Conservation (phyloP, 1,140 invertebrate species). For the Caenorhabditis tropicalis region DNA sequence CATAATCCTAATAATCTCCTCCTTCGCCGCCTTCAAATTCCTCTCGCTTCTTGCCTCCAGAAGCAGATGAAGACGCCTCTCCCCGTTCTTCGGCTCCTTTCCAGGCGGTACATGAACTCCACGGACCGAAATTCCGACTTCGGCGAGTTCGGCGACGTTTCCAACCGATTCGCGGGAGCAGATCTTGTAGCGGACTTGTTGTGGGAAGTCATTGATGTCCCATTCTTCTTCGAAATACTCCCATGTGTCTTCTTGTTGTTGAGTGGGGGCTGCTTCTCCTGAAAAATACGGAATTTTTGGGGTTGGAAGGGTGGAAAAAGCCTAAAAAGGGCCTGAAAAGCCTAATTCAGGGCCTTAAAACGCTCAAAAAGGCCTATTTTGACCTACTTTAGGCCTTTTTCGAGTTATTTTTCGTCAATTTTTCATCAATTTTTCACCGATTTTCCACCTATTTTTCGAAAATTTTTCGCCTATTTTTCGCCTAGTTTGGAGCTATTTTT, state of each 20-base stretch:
- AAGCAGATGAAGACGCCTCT: conserved; percentile 95
- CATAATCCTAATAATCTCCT: conserved; percentile 95
- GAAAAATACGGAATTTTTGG: neutral
- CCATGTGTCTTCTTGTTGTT: conserved; percentile 46
- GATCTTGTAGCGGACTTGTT: conserved; percentile 96
- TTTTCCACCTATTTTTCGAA: too few species aligned
- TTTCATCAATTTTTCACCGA: too few species aligned
- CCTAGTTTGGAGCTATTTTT: too few species aligned
- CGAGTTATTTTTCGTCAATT: too few species aligned
- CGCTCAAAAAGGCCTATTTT: too few species aligned
- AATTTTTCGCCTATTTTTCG: too few species aligned
- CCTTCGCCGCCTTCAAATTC: conserved; percentile 95
- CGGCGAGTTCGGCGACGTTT: conserved; percentile 97
- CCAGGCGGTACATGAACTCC: conserved; percentile 93
- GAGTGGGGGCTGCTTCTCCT: conserved; percentile 9
- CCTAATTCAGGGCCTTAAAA: neutral
- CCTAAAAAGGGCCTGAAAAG: neutral
- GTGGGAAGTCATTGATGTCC: conserved; percentile 99
- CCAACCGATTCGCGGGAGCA: conserved; percentile 97
- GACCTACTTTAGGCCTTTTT: too few species aligned
- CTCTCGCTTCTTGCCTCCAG: conserved; percentile 97
- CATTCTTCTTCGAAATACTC: conserved; percentile 95
- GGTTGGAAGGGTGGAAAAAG: neutral
- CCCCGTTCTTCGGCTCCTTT: conserved; percentile 81
- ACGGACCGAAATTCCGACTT: conserved; percentile 95